Conservation (phyloP, 2,888 invertebrate genomes). For the Calliphora vomitoria region DNA sequence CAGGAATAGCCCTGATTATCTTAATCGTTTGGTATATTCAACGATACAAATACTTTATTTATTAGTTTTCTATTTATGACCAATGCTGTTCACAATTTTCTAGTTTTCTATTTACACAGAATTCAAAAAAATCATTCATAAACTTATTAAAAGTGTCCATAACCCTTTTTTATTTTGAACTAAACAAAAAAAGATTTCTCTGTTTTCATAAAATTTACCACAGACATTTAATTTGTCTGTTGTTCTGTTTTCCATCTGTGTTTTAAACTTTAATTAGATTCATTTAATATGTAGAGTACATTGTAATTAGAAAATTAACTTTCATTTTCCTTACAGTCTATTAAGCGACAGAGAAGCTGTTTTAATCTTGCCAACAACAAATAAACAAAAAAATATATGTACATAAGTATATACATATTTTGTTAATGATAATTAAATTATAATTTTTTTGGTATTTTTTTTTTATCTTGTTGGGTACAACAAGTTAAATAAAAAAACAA, state of each 20-base stretch:
- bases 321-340: slow-evolving; percentile 37
- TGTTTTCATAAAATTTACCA: neutral
- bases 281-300: neutral
- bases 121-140: too few species aligned
- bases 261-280: neutral
- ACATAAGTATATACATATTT: too few species aligned
- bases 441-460: slow-evolving; percentile 30
- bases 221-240: slow-evolving; percentile 19
- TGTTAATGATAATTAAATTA: slow-evolving; percentile 20
- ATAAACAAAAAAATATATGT: neutral
- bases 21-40: too few species aligned
- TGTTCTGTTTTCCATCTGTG: slow-evolving; percentile 5
- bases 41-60: too few species aligned
- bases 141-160: neutral
- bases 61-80: too few species aligned
- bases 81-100: too few species aligned
- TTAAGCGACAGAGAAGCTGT: slow-evolving; percentile 16
- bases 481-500: neutral
- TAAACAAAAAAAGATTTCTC: neutral
- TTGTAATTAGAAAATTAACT: slow-evolving; percentile 41
- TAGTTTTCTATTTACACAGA: too few species aligned
- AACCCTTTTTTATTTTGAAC: neutral
- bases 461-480: slow-evolving; percentile 20
- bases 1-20: too few species aligned
- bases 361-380: slow-evolving; percentile 27